A percentile compares a stretch with the other conserved stretches of the same genome.
phyloP scores from a whole-genome alignment of 2,888 invertebrate species.

The Pelosia muscerda region DNA sequence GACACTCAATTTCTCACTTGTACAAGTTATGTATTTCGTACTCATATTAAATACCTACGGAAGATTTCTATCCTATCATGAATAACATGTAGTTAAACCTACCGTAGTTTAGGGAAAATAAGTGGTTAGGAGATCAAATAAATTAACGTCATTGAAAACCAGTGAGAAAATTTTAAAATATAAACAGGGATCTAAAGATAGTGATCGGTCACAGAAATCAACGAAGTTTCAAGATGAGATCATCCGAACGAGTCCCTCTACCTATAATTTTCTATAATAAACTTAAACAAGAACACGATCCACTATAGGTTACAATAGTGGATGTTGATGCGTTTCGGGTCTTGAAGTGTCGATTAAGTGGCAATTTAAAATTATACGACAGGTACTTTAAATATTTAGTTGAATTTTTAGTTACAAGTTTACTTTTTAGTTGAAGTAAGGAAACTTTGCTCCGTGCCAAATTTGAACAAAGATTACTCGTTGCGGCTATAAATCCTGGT shows the following conservation, averaged over 20 bases:
- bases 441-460: not conserved
- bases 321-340: constrained; percentile 51
- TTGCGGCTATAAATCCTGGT: constrained; percentile 59
- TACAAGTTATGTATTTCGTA: not conserved
- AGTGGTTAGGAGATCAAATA: not conserved
- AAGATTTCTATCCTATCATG: not conserved
- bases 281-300: constrained; percentile 58
- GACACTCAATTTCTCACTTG: constrained; percentile 32
- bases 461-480: constrained; percentile 28
- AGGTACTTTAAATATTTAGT: constrained; percentile 1
- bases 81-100: not conserved
- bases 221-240: constrained; percentile 43
- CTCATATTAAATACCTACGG: constrained; percentile 3
- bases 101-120: not conserved
- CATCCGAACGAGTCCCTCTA: constrained; percentile 51
- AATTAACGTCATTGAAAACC: constrained; percentile 9
- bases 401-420: not conserved
- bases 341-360: constrained; percentile 17
- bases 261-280: constrained; percentile 73
- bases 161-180: not conserved
- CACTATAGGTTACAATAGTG: constrained; percentile 55
- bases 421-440: not conserved
- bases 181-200: constrained; percentile 1
- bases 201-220: constrained; percentile 24
- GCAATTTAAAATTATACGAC: constrained; percentile 2